Evolutionary conservation across 2,113 vertebrate genomes (phyloP).

Genomic region (Periophthalmodon schlosseri): DNA sequence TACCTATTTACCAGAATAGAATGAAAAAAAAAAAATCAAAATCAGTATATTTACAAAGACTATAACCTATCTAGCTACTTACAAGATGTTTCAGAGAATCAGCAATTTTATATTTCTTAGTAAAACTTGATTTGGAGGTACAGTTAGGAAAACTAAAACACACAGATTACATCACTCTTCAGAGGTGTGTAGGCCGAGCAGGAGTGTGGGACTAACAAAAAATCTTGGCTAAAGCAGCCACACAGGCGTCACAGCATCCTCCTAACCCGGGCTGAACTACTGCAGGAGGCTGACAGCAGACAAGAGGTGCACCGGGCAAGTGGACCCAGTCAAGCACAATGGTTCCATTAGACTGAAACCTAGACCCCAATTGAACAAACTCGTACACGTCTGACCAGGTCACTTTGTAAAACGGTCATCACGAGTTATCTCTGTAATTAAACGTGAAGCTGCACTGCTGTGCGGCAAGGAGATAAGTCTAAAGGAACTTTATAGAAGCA

Average conservation of each 20-base stretch:
- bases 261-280: conserved; percentile 8
- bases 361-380: conserved; percentile 24
- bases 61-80: conserved; percentile 24
- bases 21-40: conserved; percentile 66
- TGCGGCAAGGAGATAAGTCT: conserved; percentile 18
- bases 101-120: conserved; percentile 1
- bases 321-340: conserved; percentile 44
- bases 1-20: conserved; percentile 72
- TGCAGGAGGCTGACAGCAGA: conserved; percentile 5
- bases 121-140: neutral
- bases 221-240: conserved; percentile 34
- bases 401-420: neutral
- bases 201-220: conserved; percentile 38
- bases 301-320: conserved; percentile 2
- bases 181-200: conserved; percentile 48
- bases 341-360: conserved; percentile 30
- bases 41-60: conserved; percentile 34
- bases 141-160: conserved; percentile 22
- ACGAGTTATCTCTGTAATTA: neutral
- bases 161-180: conserved; percentile 49
- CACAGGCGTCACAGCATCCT: conserved; percentile 28
- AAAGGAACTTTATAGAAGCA: conserved; percentile 20
- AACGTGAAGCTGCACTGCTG: neutral
- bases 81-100: conserved; percentile 3
- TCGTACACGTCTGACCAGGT: conserved; percentile 5